phyloP scores from a whole-genome alignment of 2,113 vertebrate species.

The Urocynchramus pylzowi region DNA sequence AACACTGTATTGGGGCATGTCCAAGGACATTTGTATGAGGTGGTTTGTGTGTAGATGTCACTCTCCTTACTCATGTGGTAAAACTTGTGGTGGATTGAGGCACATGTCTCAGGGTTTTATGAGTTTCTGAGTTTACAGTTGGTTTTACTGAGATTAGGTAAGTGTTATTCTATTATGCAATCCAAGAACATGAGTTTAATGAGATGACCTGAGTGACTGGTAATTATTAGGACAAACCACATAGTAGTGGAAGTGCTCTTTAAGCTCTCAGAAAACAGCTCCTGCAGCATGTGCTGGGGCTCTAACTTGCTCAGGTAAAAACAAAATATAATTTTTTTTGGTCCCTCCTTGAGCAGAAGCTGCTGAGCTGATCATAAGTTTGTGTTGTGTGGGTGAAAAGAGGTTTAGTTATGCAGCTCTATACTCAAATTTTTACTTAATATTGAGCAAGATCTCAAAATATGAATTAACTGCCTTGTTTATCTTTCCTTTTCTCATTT shows the following conservation, averaged over 20 bases:
- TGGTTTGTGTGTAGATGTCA: background rate
- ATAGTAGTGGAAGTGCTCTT: background rate
- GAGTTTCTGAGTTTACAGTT: background rate
- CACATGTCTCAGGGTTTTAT: background rate
- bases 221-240: background rate
- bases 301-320: background rate
- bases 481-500: background rate
- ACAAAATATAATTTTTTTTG: background rate
- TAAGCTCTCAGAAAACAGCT: background rate
- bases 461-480: background rate
- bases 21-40: background rate
- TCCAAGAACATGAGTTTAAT: background rate
- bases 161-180: background rate
- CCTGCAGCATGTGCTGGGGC: background rate
- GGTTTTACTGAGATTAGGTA: conserved; percentile 8
- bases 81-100: background rate
- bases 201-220: background rate
- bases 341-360: background rate
- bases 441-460: background rate
- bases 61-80: background rate
- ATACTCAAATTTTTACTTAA: background rate
- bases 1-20: background rate
- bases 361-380: background rate
- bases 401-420: background rate
- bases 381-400: background rate